These are phyloP conservation scores for Bombus cullumanus DNA, from an alignment of 1,140 invertebrate species.

Conservation along the genomic window DNA sequence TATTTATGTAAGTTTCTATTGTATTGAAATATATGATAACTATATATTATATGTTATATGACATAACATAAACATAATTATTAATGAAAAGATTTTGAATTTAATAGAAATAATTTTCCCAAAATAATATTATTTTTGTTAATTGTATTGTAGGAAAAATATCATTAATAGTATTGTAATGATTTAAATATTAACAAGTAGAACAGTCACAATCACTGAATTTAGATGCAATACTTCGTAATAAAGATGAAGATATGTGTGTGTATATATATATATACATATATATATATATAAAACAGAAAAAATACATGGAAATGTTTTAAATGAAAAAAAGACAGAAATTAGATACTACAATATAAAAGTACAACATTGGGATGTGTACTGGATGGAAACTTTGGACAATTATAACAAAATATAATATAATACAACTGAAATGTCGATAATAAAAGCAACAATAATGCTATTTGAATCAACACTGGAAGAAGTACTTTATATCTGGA, in stretches of 20 bases:
- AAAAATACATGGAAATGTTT: slow-evolving; percentile 57
- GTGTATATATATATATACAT: no score
- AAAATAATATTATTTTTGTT: slow-evolving; percentile 42
- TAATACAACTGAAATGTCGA: slow-evolving; percentile 43
- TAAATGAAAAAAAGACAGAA: slow-evolving; percentile 54
- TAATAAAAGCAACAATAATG: slow-evolving; percentile 38
- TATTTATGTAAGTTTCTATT: slow-evolving; percentile 12
- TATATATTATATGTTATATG: slow-evolving; percentile 31
- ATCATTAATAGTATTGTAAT: slow-evolving; percentile 22
- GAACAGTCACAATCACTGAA: slow-evolving; percentile 73
- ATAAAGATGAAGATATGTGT: slow-evolving; percentile 47
- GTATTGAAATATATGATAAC: slow-evolving; percentile 15
- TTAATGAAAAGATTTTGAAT: slow-evolving; percentile 38
- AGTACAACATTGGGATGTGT: slow-evolving; percentile 73
- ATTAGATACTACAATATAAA: slow-evolving; percentile 57
- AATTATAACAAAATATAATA: slow-evolving; percentile 50
- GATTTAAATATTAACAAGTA: slow-evolving; percentile 31
- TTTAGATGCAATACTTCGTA: slow-evolving; percentile 61
- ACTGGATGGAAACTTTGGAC: slow-evolving; percentile 70
- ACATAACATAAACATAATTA: neutral
- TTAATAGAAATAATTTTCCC: slow-evolving; percentile 25
- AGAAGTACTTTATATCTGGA: slow-evolving; percentile 19
- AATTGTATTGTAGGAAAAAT: slow-evolving; percentile 10
- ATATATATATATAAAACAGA: slow-evolving; percentile 29
- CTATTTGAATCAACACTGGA: slow-evolving; percentile 10